Conservation (phyloP, 2,797 vertebrate species). For the Perdix hodgsoniae region DNA sequence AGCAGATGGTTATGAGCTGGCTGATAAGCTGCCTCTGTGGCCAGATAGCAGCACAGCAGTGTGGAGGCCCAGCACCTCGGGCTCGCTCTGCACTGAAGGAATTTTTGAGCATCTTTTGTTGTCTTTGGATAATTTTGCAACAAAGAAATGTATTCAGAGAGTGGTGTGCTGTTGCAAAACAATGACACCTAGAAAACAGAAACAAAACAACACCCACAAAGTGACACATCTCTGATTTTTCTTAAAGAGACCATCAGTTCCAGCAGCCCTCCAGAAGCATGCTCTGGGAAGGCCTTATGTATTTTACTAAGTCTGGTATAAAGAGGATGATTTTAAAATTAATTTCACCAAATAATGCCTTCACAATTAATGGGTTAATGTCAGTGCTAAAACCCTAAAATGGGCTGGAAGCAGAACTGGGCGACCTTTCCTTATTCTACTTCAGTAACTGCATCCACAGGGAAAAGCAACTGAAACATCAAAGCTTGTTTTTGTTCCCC, state of each 20-base stretch:
- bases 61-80: background rate
- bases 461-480: background rate
- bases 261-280: background rate
- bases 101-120: background rate
- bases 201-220: too few relatives aligned
- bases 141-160: background rate
- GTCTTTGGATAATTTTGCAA: background rate
- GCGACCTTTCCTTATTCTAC: slow-evolving; percentile 42
- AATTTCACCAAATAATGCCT: slow-evolving; percentile 46
- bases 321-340: slow-evolving; percentile 51
- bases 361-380: slow-evolving; percentile 42
- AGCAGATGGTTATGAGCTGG: slow-evolving; percentile 35
- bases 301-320: slow-evolving; percentile 40
- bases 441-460: background rate
- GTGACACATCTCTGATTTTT: background rate
- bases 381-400: slow-evolving; percentile 51
- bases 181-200: background rate
- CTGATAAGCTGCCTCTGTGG: slow-evolving; percentile 2
- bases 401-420: slow-evolving; percentile 11
- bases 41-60: accelerated
- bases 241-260: background rate
- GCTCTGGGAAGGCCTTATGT: background rate
- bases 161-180: background rate
- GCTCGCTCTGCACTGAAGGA: background rate
- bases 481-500: background rate